phyloP scores from a whole-genome alignment of 2,888 invertebrate genomes.

The Pyrrhia umbra region DNA sequence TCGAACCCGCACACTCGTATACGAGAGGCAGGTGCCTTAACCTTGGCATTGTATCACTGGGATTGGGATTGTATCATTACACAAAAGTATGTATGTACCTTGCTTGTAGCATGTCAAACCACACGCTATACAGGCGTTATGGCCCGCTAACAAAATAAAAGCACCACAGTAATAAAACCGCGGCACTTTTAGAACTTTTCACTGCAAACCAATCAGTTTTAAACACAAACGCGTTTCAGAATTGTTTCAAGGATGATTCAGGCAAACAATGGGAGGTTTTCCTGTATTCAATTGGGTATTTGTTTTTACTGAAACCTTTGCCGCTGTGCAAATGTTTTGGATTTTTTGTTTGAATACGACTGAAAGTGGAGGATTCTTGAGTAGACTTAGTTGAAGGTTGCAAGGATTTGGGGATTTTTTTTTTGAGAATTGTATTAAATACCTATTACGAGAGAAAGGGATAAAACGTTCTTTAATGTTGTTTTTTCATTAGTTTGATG shows the following conservation, averaged over 20 bases:
- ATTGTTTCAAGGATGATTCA: slow-evolving; percentile 51
- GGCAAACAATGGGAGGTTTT: slow-evolving; percentile 35
- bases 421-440: slow-evolving; percentile 11
- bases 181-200: slow-evolving; percentile 36
- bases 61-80: too few species aligned
- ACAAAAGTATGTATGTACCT: background rate
- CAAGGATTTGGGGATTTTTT: background rate
- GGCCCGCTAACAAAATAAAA: slow-evolving; percentile 17
- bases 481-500: background rate
- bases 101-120: background rate
- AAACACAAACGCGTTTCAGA: slow-evolving; percentile 29
- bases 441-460: background rate
- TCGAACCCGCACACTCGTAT: too few species aligned
- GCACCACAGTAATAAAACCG: slow-evolving; percentile 20
- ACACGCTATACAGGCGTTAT: background rate
- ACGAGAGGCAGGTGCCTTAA: too few species aligned
- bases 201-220: slow-evolving; percentile 40
- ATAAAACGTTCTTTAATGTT: background rate
- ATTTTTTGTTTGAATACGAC: slow-evolving; percentile 1
- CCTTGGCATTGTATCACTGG: too few species aligned
- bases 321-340: slow-evolving; percentile 36
- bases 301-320: slow-evolving; percentile 41
- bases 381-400: slow-evolving; percentile 1
- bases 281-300: slow-evolving; percentile 43
- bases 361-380: slow-evolving; percentile 6